Evolutionary conservation across 2,113 vertebrate genomes (phyloP), one percentile per base, ranked within the genome.

Genomic region (Neodontobutis hainanensis): DNA sequence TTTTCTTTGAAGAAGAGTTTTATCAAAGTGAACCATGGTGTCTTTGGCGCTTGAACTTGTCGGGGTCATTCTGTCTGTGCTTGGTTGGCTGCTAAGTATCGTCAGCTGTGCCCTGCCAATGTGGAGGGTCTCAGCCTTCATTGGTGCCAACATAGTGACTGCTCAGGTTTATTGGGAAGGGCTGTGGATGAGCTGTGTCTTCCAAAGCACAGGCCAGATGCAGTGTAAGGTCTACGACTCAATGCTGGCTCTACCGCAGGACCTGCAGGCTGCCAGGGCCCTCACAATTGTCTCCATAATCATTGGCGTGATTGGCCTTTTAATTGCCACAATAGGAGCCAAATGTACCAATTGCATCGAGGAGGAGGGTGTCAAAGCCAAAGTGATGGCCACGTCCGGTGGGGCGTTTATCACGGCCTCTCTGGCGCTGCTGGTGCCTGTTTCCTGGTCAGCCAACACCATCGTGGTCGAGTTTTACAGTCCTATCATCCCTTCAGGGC

Each of bases 301-400:
- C 5, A n/a, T 97, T 58, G 94, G 92, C 0, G 5, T 92, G 11
- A 45, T 97, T 11, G 95, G 92, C 1, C 87, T 97, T 5, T 75
- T 98, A 43, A 90, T 98, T 43, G 86, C 97, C 58, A 85, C 96
- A 5, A 88, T 94, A 43, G 97, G 96, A 0, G 97, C 96, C 27
- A 95, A 98, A 89, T 99, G 97, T 85, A 99, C 97, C 81, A 94
- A 93, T 87, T 99, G 97, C 67, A 92, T 97, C 44, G 94, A 97
- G 51, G 95, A 96, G 0, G 95, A 98, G 16, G 82, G 74, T 0
- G 68, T 88, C 49, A 99, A 99, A 77, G 94, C 96, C 87, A 94
- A 92, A 84, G 94, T 97, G 89, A 95, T 95, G 91, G 93, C 95
- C 2, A 57, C 90, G 14, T 91, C 95, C 0, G 97, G 97, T 0